Percentiles rank a stretch among this genome's conserved stretches.
Evolutionary conservation across 2,888 invertebrate genomes (phyloP).

Genomic region (Napeogenes sylphis): DNA sequence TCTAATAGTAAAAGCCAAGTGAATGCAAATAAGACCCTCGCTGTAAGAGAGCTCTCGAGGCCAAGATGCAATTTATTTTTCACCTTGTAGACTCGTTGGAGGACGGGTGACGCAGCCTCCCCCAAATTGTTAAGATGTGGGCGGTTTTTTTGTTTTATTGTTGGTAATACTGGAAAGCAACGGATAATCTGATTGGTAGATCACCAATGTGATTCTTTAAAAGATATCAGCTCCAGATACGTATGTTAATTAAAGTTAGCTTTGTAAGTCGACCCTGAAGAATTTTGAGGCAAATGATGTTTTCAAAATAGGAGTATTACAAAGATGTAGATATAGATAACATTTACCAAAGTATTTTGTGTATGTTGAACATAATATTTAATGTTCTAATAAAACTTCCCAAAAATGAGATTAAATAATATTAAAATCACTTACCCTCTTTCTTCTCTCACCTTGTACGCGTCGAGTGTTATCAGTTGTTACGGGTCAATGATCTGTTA

Average conservation of each 20-base stretch:
- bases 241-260: too few relatives aligned
- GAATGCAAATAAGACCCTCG: conserved; percentile 18
- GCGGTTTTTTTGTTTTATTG: too few relatives aligned
- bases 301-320: neutral
- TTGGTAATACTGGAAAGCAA: too few relatives aligned
- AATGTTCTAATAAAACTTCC: neutral
- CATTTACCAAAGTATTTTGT: too few relatives aligned
- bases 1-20: too few relatives aligned
- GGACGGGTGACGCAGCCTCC: too few relatives aligned
- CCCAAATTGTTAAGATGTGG: too few relatives aligned
- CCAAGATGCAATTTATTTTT: conserved; percentile 20
- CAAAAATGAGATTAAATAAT: neutral
- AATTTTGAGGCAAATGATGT: neutral
- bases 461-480: conserved; percentile 20
- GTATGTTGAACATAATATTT: too few relatives aligned
- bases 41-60: neutral
- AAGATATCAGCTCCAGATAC: too few relatives aligned
- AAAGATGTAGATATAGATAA: too few relatives aligned
- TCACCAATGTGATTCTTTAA: too few relatives aligned
- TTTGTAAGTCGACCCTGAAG: neutral
- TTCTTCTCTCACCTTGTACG: conserved; percentile 8
- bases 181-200: too few relatives aligned
- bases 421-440: conserved; percentile 6
- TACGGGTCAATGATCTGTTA: conserved; percentile 24
- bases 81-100: neutral